phyloP scores from a whole-genome alignment of 2,113 vertebrate genomes.

The Semnornis frantzii region DNA sequence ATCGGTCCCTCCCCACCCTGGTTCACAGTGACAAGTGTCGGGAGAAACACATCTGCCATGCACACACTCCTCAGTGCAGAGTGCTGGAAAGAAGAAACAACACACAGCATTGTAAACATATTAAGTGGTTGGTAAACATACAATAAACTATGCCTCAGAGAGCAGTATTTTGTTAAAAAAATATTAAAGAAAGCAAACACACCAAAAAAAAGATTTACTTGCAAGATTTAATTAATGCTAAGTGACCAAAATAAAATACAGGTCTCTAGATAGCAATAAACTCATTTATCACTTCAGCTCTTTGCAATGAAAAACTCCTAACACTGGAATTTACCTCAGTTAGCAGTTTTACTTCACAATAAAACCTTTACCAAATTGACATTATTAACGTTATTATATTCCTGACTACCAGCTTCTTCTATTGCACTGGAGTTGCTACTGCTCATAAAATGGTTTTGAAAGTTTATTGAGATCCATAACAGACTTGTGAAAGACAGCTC shows the following conservation, averaged over 20 bases:
- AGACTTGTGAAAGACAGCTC: not conserved
- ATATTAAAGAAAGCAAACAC: not conserved
- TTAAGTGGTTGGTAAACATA: not conserved
- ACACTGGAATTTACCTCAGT: conserved; percentile 21
- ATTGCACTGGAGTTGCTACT: not conserved
- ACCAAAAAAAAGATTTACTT: not conserved
- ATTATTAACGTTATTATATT: conserved; percentile 65
- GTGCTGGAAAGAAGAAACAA: conserved; percentile 77
- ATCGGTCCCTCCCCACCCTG: conserved; percentile 96
- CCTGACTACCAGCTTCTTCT: conserved; percentile 52
- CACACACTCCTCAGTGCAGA: conserved; percentile 95
- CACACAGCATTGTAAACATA: not conserved
- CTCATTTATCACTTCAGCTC: conserved; percentile 4
- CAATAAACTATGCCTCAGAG: not conserved
- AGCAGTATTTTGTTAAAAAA: conserved; percentile 16
- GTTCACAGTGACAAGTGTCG: conserved; percentile 97
- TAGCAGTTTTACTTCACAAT: conserved; percentile 15
- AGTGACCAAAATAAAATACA: conserved; percentile 38
- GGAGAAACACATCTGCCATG: conserved; percentile 96
- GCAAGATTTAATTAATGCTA: conserved; percentile 41
- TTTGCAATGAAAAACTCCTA: not conserved
- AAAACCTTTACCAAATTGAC: conserved; percentile 41
- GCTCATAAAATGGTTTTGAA: not conserved
- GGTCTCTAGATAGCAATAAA: not conserved
- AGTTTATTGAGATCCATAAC: not conserved